Conservation (phyloP, 2,797 vertebrate species). For the Loriculus beryllinus region DNA sequence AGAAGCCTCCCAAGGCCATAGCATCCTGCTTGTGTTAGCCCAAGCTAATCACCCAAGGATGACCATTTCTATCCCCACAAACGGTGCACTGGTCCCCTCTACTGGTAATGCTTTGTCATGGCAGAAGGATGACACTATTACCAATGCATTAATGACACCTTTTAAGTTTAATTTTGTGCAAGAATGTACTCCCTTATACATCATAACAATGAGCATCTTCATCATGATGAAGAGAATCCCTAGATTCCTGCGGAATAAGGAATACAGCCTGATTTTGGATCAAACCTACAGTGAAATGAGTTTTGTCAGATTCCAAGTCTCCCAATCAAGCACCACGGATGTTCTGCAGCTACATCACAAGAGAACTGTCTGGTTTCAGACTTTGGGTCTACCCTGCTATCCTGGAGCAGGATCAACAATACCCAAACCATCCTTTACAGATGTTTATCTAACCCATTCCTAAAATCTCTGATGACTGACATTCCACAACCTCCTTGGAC, state of each 20-base stretch:
- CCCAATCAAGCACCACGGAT: neutral
- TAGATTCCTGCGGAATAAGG: neutral
- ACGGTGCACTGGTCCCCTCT: constrained; percentile 47
- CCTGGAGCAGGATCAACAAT: neutral
- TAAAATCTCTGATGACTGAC: neutral
- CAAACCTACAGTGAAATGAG: neutral
- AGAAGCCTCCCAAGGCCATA: neutral
- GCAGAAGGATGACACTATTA: neutral
- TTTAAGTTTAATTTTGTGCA: rapidly evolving
- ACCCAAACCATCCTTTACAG: neutral
- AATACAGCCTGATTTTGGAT: neutral
- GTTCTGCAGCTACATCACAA: neutral
- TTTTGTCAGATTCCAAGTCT: neutral
- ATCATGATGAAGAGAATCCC: neutral
- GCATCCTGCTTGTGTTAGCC: neutral
- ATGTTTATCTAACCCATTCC: neutral
- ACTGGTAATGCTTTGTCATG: neutral
- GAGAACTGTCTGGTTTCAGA: neutral
- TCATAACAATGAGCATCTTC: neutral
- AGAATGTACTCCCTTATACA: rapidly evolving
- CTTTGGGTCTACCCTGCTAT: neutral
- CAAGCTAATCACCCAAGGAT: neutral
- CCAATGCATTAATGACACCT: rapidly evolving
- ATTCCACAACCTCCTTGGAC: neutral
- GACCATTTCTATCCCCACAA: rapidly evolving